Conservation (phyloP, 1,140 invertebrate genomes). For the Cydia fagiglandana region DNA sequence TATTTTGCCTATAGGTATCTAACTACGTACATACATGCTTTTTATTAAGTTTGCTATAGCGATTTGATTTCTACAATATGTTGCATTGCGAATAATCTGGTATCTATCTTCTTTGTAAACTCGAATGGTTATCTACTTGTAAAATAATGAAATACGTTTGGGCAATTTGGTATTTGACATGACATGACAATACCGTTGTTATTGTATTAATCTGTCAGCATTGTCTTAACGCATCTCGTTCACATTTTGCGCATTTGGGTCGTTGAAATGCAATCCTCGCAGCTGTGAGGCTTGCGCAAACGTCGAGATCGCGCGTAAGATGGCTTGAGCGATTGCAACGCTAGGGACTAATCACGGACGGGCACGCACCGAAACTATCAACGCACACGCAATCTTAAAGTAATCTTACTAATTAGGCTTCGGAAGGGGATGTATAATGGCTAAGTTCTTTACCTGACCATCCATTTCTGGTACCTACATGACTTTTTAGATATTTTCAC, state of each 20-base stretch:
- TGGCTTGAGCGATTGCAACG: constrained; percentile 7
- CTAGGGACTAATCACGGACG: constrained; percentile 7
- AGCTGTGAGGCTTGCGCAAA: constrained; percentile 1
- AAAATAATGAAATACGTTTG: background rate
- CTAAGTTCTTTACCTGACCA: background rate
- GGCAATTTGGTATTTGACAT: background rate
- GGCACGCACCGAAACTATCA: constrained; percentile 24
- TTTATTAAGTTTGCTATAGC: background rate
- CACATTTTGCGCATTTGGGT: constrained; percentile 9
- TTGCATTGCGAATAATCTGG: background rate
- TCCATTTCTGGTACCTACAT: no score
- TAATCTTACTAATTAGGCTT: background rate
- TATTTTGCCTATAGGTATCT: no score
- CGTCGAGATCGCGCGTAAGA: constrained; percentile 17
- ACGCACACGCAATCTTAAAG: background rate
- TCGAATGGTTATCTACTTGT: no score
- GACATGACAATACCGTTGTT: background rate
- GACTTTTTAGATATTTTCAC: background rate
- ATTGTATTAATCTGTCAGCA: background rate
- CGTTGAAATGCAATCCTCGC: constrained; percentile 22
- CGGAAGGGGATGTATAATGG: background rate
- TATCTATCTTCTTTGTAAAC: no score
- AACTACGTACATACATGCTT: no score
- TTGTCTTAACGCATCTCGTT: background rate
- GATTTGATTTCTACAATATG: background rate